A percentile compares a stretch with the other conserved stretches of the same genome.
These are phyloP conservation scores for Tenthredo distinguenda DNA, from an alignment of 2,888 invertebrate species.

Conservation along the genomic window DNA sequence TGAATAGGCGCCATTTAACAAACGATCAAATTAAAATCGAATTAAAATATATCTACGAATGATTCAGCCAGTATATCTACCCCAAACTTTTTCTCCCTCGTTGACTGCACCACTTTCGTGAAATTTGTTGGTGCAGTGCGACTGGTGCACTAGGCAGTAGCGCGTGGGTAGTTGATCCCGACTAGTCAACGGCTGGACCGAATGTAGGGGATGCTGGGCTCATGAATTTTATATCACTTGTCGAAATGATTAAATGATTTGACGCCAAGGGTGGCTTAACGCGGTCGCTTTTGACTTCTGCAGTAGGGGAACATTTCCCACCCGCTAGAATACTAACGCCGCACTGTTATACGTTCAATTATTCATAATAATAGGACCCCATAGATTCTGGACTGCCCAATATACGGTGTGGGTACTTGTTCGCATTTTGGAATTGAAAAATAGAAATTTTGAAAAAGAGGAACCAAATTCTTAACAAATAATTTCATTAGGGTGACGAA, in stretches of 20 bases:
- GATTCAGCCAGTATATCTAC: constrained; percentile 41
- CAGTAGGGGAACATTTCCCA: constrained; percentile 51
- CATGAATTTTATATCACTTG: constrained; percentile 73
- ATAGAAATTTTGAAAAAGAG: no score
- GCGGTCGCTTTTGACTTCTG: constrained; percentile 66
- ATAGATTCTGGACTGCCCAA: not conserved
- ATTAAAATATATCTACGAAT: constrained; percentile 68
- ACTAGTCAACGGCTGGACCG: constrained; percentile 5
- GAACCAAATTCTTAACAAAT: not conserved
- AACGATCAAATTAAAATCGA: constrained; percentile 74
- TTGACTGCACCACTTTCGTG: not conserved
- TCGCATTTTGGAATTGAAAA: not conserved
- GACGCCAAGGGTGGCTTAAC: constrained; percentile 56
- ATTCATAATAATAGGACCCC: constrained; percentile 71
- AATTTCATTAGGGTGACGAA: not conserved
- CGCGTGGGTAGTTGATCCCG: constrained; percentile 17
- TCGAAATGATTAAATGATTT: constrained; percentile 71
- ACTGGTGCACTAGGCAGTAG: constrained; percentile 14
- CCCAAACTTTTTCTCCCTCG: constrained; percentile 24
- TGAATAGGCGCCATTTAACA: constrained; percentile 46
- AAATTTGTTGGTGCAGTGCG: constrained; percentile 5
- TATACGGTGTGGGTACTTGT: not conserved
- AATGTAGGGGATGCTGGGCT: constrained; percentile 57
- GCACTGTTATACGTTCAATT: constrained; percentile 64
- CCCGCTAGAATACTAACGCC: constrained; percentile 41